Evolutionary conservation across 2,797 vertebrate species (phyloP).

Genomic region (Acomys russatus): DNA sequence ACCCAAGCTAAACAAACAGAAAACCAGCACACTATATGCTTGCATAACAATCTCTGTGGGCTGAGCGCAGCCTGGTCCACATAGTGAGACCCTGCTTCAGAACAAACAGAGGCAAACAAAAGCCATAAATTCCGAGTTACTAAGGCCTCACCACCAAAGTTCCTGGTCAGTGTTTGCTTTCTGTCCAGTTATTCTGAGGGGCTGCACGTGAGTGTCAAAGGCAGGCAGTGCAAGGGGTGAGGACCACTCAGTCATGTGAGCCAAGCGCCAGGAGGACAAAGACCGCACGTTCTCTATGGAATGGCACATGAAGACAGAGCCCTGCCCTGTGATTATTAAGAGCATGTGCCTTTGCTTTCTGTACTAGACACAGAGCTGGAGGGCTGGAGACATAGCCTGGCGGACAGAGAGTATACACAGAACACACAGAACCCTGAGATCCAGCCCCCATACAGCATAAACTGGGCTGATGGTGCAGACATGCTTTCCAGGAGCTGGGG

Average conservation of each 20-base stretch:
- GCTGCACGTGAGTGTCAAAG: constrained; percentile 53
- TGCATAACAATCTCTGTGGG: not conserved
- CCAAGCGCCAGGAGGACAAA: not conserved
- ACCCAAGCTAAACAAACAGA: not conserved
- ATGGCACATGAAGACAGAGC: constrained; percentile 3
- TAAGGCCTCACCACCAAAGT: constrained; percentile 48
- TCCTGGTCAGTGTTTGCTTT: constrained; percentile 3
- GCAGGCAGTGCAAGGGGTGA: constrained; percentile 51
- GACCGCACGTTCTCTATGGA: constrained; percentile 16
- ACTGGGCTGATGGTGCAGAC: not conserved
- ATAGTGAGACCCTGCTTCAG: not conserved
- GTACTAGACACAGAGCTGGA: constrained; percentile 51
- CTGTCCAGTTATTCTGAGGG: constrained; percentile 18
- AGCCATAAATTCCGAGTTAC: constrained; percentile 4
- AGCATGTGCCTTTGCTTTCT: not conserved
- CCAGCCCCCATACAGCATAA: not conserved
- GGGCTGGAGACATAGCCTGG: not conserved
- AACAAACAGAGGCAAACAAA: constrained; percentile 60
- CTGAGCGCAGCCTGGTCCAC: not conserved
- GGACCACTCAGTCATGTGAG: not conserved
- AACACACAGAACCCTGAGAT: too few species aligned
- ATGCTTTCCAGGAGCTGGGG: not conserved
- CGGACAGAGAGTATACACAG: not conserved
- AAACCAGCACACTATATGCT: too few species aligned
- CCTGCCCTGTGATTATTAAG: constrained; percentile 25